phyloP scores from a whole-genome alignment of 64 coral and sea anemone species.

The Anthopleura sola region DNA sequence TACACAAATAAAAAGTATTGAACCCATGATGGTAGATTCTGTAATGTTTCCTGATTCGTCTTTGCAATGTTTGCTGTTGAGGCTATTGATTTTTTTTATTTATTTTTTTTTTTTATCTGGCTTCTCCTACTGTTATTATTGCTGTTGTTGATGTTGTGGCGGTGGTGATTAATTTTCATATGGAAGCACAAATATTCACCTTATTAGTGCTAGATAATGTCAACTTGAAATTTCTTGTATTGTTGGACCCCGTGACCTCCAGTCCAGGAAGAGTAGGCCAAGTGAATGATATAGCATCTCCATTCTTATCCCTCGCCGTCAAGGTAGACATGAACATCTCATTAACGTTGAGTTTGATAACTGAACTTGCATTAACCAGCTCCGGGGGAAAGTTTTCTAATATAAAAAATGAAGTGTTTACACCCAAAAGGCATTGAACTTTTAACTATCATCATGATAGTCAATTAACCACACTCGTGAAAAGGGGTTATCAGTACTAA shows the following conservation, averaged over 20 bases:
- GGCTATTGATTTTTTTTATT: too few relatives aligned
- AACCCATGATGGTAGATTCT: too few relatives aligned
- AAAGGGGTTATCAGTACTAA: too few relatives aligned
- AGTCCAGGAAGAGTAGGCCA: constrained; percentile 3
- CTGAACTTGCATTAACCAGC: neutral
- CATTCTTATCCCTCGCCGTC: constrained; percentile 1
- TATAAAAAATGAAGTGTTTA: too few relatives aligned
- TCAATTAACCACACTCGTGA: too few relatives aligned
- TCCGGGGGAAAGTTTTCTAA: constrained; percentile 48
- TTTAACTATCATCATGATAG: too few relatives aligned
- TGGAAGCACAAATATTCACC: neutral
- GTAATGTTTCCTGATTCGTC: neutral
- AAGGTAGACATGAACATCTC: neutral
- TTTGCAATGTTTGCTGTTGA: too few relatives aligned
- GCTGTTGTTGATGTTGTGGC: too few relatives aligned
- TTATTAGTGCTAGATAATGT: neutral
- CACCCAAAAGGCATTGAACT: too few relatives aligned
- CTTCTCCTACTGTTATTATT: too few relatives aligned
- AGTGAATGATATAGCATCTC: neutral
- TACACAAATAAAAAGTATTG: neutral
- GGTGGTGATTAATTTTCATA: too few relatives aligned
- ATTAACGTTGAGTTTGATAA: constrained; percentile 9
- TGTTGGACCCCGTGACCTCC: neutral
- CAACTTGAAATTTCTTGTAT: neutral
- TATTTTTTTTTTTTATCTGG: too few relatives aligned